These are phyloP conservation scores for Bemisia tabaci DNA, from an alignment of 1,140 invertebrate genomes.

Conservation along the genomic window DNA sequence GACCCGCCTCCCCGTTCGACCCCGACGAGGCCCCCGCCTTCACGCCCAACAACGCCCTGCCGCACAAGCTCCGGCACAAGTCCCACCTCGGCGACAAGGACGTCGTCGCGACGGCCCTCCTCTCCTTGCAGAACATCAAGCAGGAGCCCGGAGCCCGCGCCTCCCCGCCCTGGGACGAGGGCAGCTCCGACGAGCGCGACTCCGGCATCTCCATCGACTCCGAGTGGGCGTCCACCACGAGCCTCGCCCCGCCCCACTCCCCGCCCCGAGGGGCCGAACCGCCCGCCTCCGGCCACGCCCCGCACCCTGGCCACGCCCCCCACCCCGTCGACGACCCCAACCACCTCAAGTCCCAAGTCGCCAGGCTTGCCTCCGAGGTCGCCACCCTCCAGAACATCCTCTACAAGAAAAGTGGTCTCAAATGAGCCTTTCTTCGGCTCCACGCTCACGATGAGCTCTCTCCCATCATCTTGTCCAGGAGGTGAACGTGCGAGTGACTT, in stretches of 20 bases:
- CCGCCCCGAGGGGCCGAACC: conserved; percentile 32
- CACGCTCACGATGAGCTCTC: too few species aligned
- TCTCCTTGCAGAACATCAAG: conserved; percentile 66
- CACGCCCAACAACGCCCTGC: conserved; percentile 49
- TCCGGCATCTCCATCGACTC: conserved; percentile 70
- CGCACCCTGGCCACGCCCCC: conserved; percentile 18
- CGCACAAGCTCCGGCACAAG: conserved; percentile 82
- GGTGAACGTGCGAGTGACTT: too few species aligned
- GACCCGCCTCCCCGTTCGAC: conserved; percentile 27
- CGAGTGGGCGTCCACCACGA: conserved; percentile 36
- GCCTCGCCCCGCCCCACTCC: conserved; percentile 21
- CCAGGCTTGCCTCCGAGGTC: conserved; percentile 78
- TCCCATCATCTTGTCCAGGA: too few species aligned
- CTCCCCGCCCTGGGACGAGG: conserved; percentile 70
- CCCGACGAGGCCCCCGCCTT: conserved; percentile 43
- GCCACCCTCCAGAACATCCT: conserved; percentile 61
- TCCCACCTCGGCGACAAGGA: conserved; percentile 78
- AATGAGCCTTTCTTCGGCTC: background rate
- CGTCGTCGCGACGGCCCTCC: conserved; percentile 53
- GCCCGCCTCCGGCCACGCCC: conserved; percentile 27
- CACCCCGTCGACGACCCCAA: conserved; percentile 29
- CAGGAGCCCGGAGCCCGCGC: conserved; percentile 57
- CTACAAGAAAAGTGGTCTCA: background rate
- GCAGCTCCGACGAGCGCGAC: conserved; percentile 73
- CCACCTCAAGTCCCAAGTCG: conserved; percentile 70